phyloP scores from a whole-genome alignment of 2,797 vertebrate genomes.

The Harpagifer antarcticus region DNA sequence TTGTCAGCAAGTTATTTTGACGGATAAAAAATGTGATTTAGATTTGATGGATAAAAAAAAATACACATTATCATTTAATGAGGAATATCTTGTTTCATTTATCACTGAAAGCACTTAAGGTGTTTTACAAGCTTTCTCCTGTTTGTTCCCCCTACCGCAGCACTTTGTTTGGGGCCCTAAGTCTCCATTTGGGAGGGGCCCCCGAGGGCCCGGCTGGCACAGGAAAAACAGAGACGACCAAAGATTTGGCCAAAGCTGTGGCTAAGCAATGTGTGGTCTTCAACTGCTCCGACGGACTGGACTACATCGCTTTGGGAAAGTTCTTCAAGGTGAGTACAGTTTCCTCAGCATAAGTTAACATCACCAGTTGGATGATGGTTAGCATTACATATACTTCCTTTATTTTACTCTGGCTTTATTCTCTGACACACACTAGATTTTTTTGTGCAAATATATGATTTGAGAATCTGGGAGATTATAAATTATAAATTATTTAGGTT shows the following conservation, averaged over 20 bases:
- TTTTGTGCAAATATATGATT: no score
- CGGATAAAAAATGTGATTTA: no score
- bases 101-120: background rate
- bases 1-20: constrained; percentile 3
- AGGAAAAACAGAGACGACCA: constrained; percentile 94
- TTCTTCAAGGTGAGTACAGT: constrained; percentile 90
- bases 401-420: no score
- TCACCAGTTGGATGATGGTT: background rate
- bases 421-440: background rate
- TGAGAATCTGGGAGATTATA: no score
- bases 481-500: no score
- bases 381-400: no score
- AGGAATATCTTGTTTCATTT: background rate
- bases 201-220: constrained; percentile 94
- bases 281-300: constrained; percentile 94
- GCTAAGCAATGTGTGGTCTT: constrained; percentile 96
- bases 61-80: background rate
- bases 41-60: background rate
- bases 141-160: constrained; percentile 69
- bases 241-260: constrained; percentile 94
- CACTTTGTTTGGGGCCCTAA: constrained; percentile 92
- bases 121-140: background rate
- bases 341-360: background rate
- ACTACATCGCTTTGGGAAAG: constrained; percentile 93
- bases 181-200: constrained; percentile 92